Conservation (phyloP, 2,888 invertebrate genomes). For the Helicoverpa assulta region DNA sequence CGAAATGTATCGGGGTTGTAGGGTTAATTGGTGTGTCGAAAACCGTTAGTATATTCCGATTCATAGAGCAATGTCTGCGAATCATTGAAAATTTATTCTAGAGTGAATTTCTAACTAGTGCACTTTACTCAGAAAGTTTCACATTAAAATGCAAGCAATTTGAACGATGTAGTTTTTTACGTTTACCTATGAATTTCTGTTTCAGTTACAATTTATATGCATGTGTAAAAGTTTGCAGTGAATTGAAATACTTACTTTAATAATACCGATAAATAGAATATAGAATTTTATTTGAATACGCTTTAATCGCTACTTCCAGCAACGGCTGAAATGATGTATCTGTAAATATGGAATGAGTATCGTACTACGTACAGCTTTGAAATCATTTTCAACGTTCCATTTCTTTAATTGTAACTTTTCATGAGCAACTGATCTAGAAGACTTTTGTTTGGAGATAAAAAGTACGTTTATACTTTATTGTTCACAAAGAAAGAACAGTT, state of each 20-base stretch:
- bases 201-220: too few relatives aligned
- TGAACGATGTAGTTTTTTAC: too few relatives aligned
- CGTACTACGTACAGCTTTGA: not conserved
- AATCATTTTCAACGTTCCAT: not conserved
- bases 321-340: too few relatives aligned
- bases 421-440: not conserved
- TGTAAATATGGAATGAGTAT: not conserved
- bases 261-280: too few relatives aligned
- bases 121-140: constrained; percentile 22
- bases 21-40: constrained; percentile 66
- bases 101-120: constrained; percentile 24
- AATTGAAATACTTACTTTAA: too few relatives aligned
- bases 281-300: too few relatives aligned
- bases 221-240: too few relatives aligned
- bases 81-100: constrained; percentile 47
- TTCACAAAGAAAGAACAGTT: not conserved
- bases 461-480: not conserved
- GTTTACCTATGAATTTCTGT: too few relatives aligned
- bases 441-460: not conserved
- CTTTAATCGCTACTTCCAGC: too few relatives aligned
- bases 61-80: constrained; percentile 26
- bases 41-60: constrained; percentile 57
- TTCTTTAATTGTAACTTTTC: not conserved
- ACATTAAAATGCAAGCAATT: too few relatives aligned
- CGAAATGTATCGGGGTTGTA: constrained; percentile 49